phyloP scores from a whole-genome alignment of 2,113 vertebrate species.

The Plecotus auritus region DNA sequence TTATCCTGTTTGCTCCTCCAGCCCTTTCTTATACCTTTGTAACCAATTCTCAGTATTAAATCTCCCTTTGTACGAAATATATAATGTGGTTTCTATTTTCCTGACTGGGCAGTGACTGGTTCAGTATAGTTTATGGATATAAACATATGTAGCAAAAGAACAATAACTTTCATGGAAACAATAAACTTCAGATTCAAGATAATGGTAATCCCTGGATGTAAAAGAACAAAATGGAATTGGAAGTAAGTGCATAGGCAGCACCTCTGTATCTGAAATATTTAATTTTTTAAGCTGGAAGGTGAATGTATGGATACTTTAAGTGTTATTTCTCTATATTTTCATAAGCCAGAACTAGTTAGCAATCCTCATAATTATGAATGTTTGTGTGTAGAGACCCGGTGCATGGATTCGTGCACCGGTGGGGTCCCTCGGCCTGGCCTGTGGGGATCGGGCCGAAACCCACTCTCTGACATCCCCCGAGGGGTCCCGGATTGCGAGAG shows the following conservation, averaged over 20 bases:
- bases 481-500: no score
- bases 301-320: background rate
- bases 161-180: background rate
- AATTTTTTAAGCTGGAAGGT: background rate
- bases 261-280: conserved; percentile 1
- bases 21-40: background rate
- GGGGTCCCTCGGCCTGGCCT: no score
- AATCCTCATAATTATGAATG: background rate
- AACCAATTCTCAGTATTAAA: background rate
- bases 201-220: background rate
- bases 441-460: no score
- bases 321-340: background rate
- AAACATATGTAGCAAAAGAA: background rate
- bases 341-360: conserved; percentile 2
- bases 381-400: background rate
- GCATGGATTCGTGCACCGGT: no score
- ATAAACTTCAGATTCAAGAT: background rate
- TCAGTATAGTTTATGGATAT: background rate
- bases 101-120: background rate
- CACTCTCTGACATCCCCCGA: no score
- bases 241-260: background rate
- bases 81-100: background rate
- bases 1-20: background rate
- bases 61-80: background rate
- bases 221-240: background rate